These are phyloP conservation scores for Flexamia atlantica DNA, from an alignment of 2,888 invertebrate species.

Conservation along the genomic window DNA sequence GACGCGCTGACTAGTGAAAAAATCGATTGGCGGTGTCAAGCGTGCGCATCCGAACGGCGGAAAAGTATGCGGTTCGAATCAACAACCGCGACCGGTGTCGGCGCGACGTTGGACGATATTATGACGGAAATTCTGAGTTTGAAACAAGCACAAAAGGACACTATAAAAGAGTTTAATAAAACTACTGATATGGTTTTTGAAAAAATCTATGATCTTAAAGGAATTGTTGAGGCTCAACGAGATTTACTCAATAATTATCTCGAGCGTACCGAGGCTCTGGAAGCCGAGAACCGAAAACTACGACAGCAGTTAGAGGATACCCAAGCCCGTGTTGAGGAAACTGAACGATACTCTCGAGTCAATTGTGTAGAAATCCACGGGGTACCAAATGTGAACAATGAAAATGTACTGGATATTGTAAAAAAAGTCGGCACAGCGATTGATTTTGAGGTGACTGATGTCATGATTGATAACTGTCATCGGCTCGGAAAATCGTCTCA, in stretches of 20 bases:
- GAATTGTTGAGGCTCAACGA: background rate
- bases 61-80: slow-evolving; percentile 28
- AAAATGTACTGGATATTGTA: background rate
- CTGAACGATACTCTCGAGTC: slow-evolving; percentile 24
- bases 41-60: background rate
- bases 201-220: slow-evolving; percentile 21
- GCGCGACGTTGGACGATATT: slow-evolving; percentile 4
- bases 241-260: background rate
- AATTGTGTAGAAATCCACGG: slow-evolving; percentile 49
- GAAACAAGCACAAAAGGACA: slow-evolving; percentile 22
- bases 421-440: slow-evolving; percentile 43
- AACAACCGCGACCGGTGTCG: background rate
- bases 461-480: slow-evolving; percentile 43
- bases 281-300: slow-evolving; percentile 5
- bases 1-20: background rate
- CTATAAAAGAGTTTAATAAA: slow-evolving; percentile 8
- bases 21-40: background rate
- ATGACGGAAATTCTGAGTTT: slow-evolving; percentile 10
- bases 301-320: background rate
- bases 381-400: background rate
- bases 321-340: slow-evolving; percentile 1
- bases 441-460: slow-evolving; percentile 17
- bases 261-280: background rate
- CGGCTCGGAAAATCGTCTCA: slow-evolving; percentile 35
- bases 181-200: background rate